Base-by-base conservation (phyloP, 2,888 invertebrate genomes). In the Acanthoscelides obtectus region DNA sequence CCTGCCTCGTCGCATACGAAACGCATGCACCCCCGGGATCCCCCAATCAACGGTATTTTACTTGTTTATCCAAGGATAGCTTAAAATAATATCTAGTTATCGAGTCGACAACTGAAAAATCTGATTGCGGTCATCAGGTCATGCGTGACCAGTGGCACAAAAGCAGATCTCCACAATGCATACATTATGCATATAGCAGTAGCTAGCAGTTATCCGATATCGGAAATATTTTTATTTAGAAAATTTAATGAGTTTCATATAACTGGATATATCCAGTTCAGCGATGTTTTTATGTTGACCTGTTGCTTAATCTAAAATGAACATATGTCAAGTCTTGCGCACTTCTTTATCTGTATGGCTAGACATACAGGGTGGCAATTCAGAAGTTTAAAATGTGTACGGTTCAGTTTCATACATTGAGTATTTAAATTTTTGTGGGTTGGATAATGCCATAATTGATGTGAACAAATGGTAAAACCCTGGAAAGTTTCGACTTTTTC, bases 201-300 rank as follows among this genome's bases (percentile, higher is more conserved):
- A 25, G 25, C 25, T 25, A 25, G 25, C 6, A 6, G 45, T 45
- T 45, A 45, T 45, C 45, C 45, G 45, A 45, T 45, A 45, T 45
- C 45, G 45, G 45, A 45, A 45, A 45, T 45, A 45, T 45, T 45
- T 45, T 45, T 45, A 45, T 45, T 3, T 45, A 45, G 45, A 45
- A 45, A 12, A 12, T 45, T 17, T 45, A 45, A 45, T 45, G 45
- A 45, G 45, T 45, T 79, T 79, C 79, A 77, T 77, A 73, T 68
- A 80, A 80, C 81, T 79, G 79, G 81, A 75, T 77, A 80, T 79
- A 76, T 76, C 81, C 79, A 79, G 81, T 78, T 81, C 70, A 66
- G 12, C 45, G 68, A 69, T 69, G 72, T 72, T 72, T 69, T 70
- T 70, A 22, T 66, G 74, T 74, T 79, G 79, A 80, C 80, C 80